phyloP scores from a whole-genome alignment of 2,888 invertebrate species.

The Lypha dubia region DNA sequence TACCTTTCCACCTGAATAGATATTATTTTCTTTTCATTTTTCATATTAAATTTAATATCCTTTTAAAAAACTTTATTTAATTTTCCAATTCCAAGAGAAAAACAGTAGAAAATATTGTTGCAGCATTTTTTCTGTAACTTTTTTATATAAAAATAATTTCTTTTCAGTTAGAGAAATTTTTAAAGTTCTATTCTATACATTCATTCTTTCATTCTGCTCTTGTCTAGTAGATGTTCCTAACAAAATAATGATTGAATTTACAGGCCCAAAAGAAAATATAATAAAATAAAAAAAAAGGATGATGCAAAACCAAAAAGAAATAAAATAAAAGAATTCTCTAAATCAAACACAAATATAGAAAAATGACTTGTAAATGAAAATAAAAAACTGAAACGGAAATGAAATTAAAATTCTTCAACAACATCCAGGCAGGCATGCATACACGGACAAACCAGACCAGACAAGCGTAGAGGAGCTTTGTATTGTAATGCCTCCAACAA shows the following conservation, averaged over 20 bases:
- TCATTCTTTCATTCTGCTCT: background rate
- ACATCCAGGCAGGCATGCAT: conserved; percentile 25
- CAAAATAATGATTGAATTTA: conserved; percentile 56
- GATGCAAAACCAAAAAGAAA: conserved; percentile 2
- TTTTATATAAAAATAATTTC: conserved; percentile 32
- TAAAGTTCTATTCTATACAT: conserved; percentile 21
- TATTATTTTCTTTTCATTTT: background rate
- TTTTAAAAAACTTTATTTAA: conserved; percentile 32
- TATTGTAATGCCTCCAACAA: background rate
- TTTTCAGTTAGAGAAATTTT: conserved; percentile 46
- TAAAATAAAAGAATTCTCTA: conserved; percentile 41
- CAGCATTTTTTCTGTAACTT: conserved; percentile 10
- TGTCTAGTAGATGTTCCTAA: conserved; percentile 21
- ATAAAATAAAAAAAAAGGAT: conserved; percentile 7
- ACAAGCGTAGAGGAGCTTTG: background rate
- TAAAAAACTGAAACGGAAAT: conserved; percentile 60
- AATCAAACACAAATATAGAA: conserved; percentile 36
- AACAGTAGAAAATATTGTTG: background rate
- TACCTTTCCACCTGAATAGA: background rate
- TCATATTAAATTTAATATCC: conserved; percentile 33
- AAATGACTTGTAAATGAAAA: conserved; percentile 26
- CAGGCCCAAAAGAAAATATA: conserved; percentile 32
- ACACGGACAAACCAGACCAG: background rate
- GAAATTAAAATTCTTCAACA: conserved; percentile 68
- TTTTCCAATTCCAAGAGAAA: conserved; percentile 17